Percentiles rank a stretch among this genome's conserved stretches.
Conservation (phyloP, 2,113 vertebrate genomes). For the Halcyon senegalensis region DNA sequence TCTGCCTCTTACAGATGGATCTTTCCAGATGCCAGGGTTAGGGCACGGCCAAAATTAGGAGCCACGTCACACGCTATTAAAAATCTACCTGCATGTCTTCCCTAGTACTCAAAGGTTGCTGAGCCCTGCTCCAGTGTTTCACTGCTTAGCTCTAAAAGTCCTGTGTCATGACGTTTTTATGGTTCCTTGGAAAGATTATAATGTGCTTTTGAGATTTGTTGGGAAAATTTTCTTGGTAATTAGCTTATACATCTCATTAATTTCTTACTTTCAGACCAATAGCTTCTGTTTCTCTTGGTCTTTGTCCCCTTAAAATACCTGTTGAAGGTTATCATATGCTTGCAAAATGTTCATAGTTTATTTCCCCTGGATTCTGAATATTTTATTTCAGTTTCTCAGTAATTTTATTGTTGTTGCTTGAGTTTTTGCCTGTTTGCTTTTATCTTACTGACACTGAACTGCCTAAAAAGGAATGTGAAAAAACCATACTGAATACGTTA, state of each 20-base stretch:
- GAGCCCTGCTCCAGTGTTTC: not conserved
- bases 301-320: not conserved
- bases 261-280: not conserved
- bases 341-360: not conserved
- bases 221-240: not conserved
- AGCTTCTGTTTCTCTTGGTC: not conserved
- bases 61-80: not conserved
- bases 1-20: not conserved
- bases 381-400: not conserved
- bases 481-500: not conserved
- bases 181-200: not conserved
- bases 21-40: not conserved
- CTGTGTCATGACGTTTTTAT: not conserved
- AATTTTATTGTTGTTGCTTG: not conserved
- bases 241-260: not conserved
- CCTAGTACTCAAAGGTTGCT: not conserved
- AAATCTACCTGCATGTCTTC: not conserved
- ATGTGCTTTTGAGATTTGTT: not conserved
- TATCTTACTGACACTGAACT: not conserved
- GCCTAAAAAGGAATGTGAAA: not conserved
- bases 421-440: not conserved
- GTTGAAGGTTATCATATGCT: not conserved
- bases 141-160: not conserved
- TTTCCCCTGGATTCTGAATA: not conserved
- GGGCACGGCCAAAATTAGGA: constrained; percentile 23